Evolutionary conservation across 2,113 vertebrate genomes (phyloP), one percentile per base, ranked within the genome.

Genomic region (Hippocampus abdominalis): DNA sequence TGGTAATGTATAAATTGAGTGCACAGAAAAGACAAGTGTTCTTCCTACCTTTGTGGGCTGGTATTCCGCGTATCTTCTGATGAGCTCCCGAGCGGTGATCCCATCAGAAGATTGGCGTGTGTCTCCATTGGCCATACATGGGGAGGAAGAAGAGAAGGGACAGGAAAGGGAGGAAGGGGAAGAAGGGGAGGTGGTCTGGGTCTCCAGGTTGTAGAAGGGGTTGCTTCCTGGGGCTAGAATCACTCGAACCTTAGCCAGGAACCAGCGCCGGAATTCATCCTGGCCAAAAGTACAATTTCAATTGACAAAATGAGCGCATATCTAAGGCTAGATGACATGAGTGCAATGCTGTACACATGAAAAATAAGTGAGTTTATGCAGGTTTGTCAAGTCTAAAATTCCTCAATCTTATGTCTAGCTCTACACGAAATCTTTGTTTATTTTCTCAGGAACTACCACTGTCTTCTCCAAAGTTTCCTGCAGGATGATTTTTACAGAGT

Each of bases 261-360:
- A 99, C 96, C 96, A 99, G 69, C 87, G 92, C 77, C 88, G 95
- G 88, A 98, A 99, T 88, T 99, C 97, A 82, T 99, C 97, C 97
- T 99, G 49, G 25, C 54, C 36, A 75, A 72, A 74, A 49, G 32
- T 0, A 74, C 2, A 75, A 6, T 2, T 64, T 25, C 25, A 16
- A 18, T 46, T 9, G n/a, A n/a, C 20, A 16, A 40, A 27, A 21
- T 10, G 60, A 62, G 36, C 4, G 20, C 32, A 8, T 5, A 62
- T 9, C 8, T 20, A 23, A 27, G 4, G 54, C 12, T 29, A 54
- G 21, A 54, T 21, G 12, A 4, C 12, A 16, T 13, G 25, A 57
- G 12, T 57, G 12, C 54, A 57, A 27, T 25, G 23, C 12, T 27
- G 23, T 27, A 13, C 6, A 7, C 54, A 27, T 15, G 23, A 23